Evolutionary conservation across 2,888 invertebrate species (phyloP).

Genomic region (Hirtodrosophila histrioides): DNA sequence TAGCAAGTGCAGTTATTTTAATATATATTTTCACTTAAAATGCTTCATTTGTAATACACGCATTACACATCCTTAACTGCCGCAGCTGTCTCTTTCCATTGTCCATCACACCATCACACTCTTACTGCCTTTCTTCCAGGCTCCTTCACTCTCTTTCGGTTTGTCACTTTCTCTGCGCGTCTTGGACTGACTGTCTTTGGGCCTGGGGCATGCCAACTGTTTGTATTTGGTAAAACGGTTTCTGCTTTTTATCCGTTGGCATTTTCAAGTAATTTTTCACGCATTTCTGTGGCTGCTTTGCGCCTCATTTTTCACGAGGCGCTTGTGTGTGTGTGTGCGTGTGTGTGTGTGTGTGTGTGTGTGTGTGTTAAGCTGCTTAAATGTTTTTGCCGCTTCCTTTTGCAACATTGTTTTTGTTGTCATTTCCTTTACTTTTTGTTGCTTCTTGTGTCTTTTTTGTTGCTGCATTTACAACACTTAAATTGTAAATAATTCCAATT

Average conservation of each 20-base stretch:
- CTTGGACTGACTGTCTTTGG: conserved; percentile 20
- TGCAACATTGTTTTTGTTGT: conserved; percentile 50
- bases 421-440: conserved; percentile 5
- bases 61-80: conserved; percentile 24
- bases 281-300: conserved; percentile 81
- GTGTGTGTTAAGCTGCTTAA: conserved; percentile 79
- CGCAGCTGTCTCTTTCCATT: background rate
- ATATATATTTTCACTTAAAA: conserved; percentile 52
- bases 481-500: conserved; percentile 77
- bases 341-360: conserved; percentile 37
- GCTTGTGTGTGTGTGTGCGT: conserved; percentile 30
- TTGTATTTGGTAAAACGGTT: conserved; percentile 63
- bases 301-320: conserved; percentile 72
- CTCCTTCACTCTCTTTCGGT: background rate
- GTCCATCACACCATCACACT: background rate
- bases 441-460: conserved; percentile 17
- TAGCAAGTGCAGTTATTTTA: conserved; percentile 25
- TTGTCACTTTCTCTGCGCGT: conserved; percentile 19
- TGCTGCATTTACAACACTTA: conserved; percentile 78
- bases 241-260: conserved; percentile 72
- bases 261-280: conserved; percentile 80
- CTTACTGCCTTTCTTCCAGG: background rate
- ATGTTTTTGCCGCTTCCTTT: conserved; percentile 61
- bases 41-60: conserved; percentile 46
- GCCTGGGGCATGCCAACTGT: conserved; percentile 52